These are phyloP conservation scores for Alligator sinensis DNA, from an alignment of 2,113 vertebrate species.

Conservation along the genomic window DNA sequence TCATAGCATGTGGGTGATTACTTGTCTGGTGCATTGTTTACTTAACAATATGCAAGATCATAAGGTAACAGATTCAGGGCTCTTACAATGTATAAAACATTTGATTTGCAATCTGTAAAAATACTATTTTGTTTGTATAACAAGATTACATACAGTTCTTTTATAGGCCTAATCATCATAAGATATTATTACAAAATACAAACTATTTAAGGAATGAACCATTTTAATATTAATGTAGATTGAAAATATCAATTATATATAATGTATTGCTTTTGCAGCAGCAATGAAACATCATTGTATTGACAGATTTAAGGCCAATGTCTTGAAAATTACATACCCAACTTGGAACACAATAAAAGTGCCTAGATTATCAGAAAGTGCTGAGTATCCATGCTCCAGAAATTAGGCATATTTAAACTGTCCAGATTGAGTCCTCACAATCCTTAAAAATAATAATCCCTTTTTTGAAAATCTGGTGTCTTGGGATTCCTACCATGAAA, in stretches of 20 bases:
- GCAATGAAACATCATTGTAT: not conserved
- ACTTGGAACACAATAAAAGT: not conserved
- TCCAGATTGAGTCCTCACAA: not conserved
- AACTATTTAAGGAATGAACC: conserved; percentile 9
- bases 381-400: not conserved
- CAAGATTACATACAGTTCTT: conserved; percentile 19
- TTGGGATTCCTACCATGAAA: not conserved
- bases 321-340: not conserved
- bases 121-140: conserved; percentile 26
- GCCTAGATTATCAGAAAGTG: not conserved
- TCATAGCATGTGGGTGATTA: not conserved
- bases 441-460: not conserved
- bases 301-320: not conserved
- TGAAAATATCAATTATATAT: conserved; percentile 2
- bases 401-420: not conserved
- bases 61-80: not conserved
- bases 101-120: conserved; percentile 31
- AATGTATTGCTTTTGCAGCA: not conserved
- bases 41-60: not conserved
- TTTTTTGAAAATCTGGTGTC: not conserved
- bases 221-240: not conserved
- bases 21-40: not conserved
- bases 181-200: conserved; percentile 29
- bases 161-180: conserved; percentile 31
- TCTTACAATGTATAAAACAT: not conserved